A percentile compares a stretch with the other conserved stretches of the same genome.
phyloP scores from a whole-genome alignment of 2,113 vertebrate genomes.

The Paedocypris sp. region DNA sequence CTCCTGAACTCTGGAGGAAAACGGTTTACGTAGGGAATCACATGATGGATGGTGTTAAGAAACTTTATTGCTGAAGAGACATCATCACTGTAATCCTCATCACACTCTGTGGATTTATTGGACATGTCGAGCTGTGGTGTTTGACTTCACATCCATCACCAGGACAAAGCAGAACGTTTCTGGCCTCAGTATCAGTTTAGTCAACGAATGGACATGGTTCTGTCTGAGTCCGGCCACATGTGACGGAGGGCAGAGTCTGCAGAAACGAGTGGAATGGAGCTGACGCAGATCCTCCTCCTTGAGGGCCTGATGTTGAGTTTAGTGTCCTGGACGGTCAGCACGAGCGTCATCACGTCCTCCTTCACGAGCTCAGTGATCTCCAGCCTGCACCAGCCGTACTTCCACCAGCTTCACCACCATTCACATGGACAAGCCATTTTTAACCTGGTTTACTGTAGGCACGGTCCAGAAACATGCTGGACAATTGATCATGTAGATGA shows the following conservation, averaged over 20 bases:
- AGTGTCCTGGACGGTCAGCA: too few species aligned
- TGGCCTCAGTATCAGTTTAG: too few species aligned
- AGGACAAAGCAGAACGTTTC: conserved; percentile 1
- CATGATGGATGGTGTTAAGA: conserved; percentile 10
- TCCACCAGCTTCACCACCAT: too few species aligned
- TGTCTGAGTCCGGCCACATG: too few species aligned
- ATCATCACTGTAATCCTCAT: conserved; percentile 5
- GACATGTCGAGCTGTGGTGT: not conserved
- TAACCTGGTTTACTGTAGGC: too few species aligned
- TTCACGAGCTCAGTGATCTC: too few species aligned
- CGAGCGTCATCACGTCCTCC: too few species aligned
- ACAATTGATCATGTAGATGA: too few species aligned
- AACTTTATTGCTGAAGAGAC: not conserved
- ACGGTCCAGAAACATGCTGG: too few species aligned
- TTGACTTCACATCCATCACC: conserved; percentile 11
- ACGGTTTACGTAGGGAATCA: conserved; percentile 10
- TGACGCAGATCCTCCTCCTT: conserved; percentile 21
- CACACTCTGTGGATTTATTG: not conserved
- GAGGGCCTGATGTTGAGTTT: conserved; percentile 23
- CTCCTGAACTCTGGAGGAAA: not conserved
- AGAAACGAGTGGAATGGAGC: conserved; percentile 20
- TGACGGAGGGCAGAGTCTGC: not conserved
- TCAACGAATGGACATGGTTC: too few species aligned
- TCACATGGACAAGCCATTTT: too few species aligned
- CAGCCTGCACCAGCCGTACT: too few species aligned